Percentiles rank a stretch among this genome's conserved stretches.
These are phyloP conservation scores for Mustela nigripes DNA, from an alignment of 2,113 vertebrate genomes.

Conservation along the genomic window DNA sequence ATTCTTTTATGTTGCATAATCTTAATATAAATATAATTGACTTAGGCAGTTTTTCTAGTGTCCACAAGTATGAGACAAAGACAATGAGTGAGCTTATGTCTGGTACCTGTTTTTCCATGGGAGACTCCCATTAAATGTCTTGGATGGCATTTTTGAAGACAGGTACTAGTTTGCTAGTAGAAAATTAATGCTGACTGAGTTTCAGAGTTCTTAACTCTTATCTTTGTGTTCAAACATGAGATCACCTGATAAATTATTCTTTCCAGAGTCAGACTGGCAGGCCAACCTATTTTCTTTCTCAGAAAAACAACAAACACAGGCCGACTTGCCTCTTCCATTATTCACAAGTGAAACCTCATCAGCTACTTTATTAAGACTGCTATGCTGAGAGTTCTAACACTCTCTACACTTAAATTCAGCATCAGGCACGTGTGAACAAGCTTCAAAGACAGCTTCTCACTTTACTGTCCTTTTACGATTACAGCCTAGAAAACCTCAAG, in stretches of 20 bases:
- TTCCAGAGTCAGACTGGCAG: not conserved
- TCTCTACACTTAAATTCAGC: not conserved
- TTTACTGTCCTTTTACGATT: constrained; percentile 5
- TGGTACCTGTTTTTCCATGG: not conserved
- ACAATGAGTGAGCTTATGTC: constrained; percentile 12
- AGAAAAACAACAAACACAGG: constrained; percentile 42
- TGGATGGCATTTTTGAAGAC: not conserved
- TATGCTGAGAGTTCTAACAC: not conserved
- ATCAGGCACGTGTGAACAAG: not conserved
- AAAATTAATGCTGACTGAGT: constrained; percentile 41
- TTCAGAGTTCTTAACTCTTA: constrained; percentile 43
- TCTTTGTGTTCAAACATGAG: constrained; percentile 51
- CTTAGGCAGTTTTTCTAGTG: not conserved
- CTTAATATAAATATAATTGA: not conserved
- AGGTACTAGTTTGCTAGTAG: not conserved
- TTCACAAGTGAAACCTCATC: not conserved
- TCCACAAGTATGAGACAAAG: not conserved
- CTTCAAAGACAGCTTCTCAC: constrained; percentile 42
- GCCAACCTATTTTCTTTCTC: constrained; percentile 41
- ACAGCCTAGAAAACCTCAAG: not conserved
- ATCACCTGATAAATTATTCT: constrained; percentile 64
- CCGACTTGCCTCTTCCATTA: not conserved
- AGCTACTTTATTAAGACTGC: not conserved
- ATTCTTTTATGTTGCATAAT: not conserved
- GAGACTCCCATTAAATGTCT: not conserved